These are phyloP conservation scores for Steatocranus sp. DNA, from an alignment of 2,797 vertebrate species.

Conservation along the genomic window DNA sequence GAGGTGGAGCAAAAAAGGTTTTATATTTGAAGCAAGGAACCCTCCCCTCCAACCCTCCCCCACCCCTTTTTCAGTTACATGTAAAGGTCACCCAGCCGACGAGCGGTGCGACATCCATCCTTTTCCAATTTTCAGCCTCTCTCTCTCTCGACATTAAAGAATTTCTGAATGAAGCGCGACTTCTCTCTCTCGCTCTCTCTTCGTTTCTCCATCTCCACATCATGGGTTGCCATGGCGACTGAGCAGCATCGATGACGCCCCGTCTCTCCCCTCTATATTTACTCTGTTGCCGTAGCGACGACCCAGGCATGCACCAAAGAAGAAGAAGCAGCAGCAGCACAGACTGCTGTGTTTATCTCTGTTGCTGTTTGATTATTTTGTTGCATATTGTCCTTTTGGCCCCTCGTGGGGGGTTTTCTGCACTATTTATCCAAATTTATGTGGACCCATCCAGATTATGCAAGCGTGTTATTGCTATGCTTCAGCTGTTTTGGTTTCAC, in stretches of 20 bases:
- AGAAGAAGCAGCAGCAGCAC: not conserved
- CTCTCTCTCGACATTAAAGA: constrained; percentile 1
- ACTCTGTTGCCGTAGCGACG: constrained; percentile 57
- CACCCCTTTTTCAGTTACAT: not conserved
- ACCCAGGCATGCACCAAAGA: constrained; percentile 25
- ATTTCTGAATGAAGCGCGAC: constrained; percentile 58
- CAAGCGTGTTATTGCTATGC: not conserved
- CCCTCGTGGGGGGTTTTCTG: not conserved
- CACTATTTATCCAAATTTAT: not conserved
- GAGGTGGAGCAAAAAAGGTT: not conserved
- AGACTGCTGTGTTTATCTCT: not conserved
- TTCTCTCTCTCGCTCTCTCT: constrained; percentile 5
- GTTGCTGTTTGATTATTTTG: not conserved
- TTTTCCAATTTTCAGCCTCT: not conserved
- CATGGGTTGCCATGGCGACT: constrained; percentile 34
- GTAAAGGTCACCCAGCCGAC: not conserved
- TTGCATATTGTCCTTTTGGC: not conserved
- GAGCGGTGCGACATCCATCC: not conserved
- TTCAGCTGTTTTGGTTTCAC: not conserved
- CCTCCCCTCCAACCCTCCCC: not conserved
- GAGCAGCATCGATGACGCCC: constrained; percentile 39
- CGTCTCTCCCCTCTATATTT: constrained; percentile 65
- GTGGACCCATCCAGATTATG: not conserved
- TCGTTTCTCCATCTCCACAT: constrained; percentile 9
- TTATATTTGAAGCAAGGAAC: not conserved